Percentiles rank a stretch among this genome's conserved stretches.
Conservation (phyloP, 1,140 invertebrate species). For the Theocolax elegans region DNA sequence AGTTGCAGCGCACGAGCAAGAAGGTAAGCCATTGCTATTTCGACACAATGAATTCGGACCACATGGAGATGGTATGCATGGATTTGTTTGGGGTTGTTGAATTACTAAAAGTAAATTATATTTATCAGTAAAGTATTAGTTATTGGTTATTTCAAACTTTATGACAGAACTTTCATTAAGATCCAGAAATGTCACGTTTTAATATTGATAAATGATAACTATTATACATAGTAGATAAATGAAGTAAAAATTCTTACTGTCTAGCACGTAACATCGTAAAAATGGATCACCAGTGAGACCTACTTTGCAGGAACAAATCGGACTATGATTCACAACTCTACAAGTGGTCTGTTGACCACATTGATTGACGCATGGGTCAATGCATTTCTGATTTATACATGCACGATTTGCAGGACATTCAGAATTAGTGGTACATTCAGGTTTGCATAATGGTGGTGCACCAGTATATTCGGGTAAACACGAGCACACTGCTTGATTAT, state of each 20-base stretch:
- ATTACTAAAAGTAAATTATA: neutral
- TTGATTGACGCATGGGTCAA: slow-evolving; percentile 55
- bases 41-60: slow-evolving; percentile 66
- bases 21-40: slow-evolving; percentile 50
- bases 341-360: slow-evolving; percentile 63
- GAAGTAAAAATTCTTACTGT: slow-evolving; percentile 21
- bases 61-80: slow-evolving; percentile 69
- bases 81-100: slow-evolving; percentile 43
- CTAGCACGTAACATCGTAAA: neutral
- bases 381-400: slow-evolving; percentile 63
- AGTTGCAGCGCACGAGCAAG: slow-evolving; percentile 58
- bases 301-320: slow-evolving; percentile 61
- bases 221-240: slow-evolving; percentile 8
- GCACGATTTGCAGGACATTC: slow-evolving; percentile 60
- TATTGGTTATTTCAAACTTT: slow-evolving; percentile 44
- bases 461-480: slow-evolving; percentile 61
- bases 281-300: slow-evolving; percentile 68
- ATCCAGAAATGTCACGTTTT: too few relatives aligned
- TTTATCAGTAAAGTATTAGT: slow-evolving; percentile 45
- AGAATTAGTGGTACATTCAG: slow-evolving; percentile 66
- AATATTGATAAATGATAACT: too few relatives aligned
- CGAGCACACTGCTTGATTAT: slow-evolving; percentile 64
- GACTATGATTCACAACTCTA: slow-evolving; percentile 49
- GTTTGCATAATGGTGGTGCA: slow-evolving; percentile 60
- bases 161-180: slow-evolving; percentile 42